phyloP scores from a whole-genome alignment of 2,888 invertebrate species.

The Cyclophora albipunctata region DNA sequence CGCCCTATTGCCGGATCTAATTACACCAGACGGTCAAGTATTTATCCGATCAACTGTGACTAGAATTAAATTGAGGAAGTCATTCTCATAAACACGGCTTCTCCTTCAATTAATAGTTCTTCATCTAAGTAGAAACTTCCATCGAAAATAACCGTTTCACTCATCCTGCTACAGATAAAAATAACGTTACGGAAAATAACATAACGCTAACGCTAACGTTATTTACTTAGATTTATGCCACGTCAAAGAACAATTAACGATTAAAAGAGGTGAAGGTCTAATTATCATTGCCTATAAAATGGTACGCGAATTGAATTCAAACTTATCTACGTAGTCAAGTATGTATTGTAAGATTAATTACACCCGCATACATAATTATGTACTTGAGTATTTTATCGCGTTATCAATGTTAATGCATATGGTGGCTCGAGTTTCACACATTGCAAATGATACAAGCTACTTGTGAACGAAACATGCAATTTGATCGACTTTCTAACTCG shows the following conservation, averaged over 20 bases:
- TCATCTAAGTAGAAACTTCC: neutral
- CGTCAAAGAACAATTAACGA: too few relatives aligned
- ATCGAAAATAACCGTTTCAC: too few relatives aligned
- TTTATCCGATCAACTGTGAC: slow-evolving; percentile 20
- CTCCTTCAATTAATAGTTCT: slow-evolving; percentile 10
- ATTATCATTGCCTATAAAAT: too few relatives aligned
- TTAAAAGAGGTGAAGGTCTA: too few relatives aligned
- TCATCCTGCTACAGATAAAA: too few relatives aligned
- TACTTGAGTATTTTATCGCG: slow-evolving; percentile 8
- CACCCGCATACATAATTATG: slow-evolving; percentile 26
- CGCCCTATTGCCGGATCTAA: slow-evolving; percentile 37
- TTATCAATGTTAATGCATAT: slow-evolving; percentile 18
- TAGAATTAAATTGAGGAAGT: slow-evolving; percentile 17
- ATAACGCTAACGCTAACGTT: too few relatives aligned
- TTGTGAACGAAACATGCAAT: slow-evolving; percentile 36
- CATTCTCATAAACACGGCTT: slow-evolving; percentile 6
- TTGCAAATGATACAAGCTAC: slow-evolving; percentile 29
- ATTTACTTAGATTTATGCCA: neutral
- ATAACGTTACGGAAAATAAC: too few relatives aligned
- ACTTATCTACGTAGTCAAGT: neutral
- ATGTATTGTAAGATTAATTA: slow-evolving; percentile 29
- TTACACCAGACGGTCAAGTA: slow-evolving; percentile 19
- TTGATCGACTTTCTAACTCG: slow-evolving; percentile 52
- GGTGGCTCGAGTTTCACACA: slow-evolving; percentile 36
- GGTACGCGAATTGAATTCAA: neutral